Percentiles rank a stretch among this genome's conserved stretches.
Conservation (phyloP, 1,140 invertebrate genomes). For the Papilio machaon region DNA sequence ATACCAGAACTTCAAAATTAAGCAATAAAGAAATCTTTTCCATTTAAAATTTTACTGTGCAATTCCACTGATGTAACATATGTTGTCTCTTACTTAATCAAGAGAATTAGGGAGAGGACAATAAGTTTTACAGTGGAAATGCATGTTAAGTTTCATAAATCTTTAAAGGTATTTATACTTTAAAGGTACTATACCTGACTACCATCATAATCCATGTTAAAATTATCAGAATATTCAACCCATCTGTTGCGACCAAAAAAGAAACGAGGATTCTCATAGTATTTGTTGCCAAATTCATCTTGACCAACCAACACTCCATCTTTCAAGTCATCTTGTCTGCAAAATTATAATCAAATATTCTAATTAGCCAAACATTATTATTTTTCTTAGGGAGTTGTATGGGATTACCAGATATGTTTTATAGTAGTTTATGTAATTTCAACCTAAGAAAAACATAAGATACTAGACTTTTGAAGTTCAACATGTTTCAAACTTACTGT, state of each 20-base stretch:
- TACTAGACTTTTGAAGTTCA: no score
- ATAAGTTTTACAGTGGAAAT: no score
- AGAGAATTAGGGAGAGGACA: no score
- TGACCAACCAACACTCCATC: constrained; percentile 93
- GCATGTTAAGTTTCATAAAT: background rate
- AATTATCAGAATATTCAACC: constrained; percentile 92
- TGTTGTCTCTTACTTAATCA: no score
- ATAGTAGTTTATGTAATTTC: background rate
- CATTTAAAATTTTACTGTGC: no score
- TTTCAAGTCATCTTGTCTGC: constrained; percentile 94
- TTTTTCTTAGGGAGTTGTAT: background rate
- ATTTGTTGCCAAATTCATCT: constrained; percentile 98
- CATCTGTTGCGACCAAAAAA: constrained; percentile 97
- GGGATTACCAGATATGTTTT: background rate
- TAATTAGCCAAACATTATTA: background rate
- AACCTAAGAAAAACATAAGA: background rate
- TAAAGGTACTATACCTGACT: constrained; percentile 86
- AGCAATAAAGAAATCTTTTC: no score
- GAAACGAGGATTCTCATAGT: constrained; percentile 95
- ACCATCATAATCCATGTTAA: constrained; percentile 94
- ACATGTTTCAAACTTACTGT: no score
- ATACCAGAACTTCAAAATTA: no score
- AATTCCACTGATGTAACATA: no score
- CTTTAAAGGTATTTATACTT: background rate
- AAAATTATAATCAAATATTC: constrained; percentile 41